A percentile compares a stretch with the other conserved stretches of the same genome.
phyloP scores from a whole-genome alignment of 2,113 vertebrate genomes.

The Galemys pyrenaicus region DNA sequence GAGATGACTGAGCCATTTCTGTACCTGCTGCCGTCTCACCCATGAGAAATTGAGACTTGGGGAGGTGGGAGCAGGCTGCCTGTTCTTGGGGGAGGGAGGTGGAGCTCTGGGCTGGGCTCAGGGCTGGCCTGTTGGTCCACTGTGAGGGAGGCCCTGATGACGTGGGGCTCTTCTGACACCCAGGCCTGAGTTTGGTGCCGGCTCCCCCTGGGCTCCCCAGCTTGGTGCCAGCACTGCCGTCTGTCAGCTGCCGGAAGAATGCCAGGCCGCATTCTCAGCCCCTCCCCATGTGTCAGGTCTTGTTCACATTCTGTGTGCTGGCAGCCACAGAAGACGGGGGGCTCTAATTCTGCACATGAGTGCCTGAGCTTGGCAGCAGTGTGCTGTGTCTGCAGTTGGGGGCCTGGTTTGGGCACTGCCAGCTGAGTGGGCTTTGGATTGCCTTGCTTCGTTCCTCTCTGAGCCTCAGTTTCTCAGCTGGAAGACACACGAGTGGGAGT shows the following conservation, averaged over 20 bases:
- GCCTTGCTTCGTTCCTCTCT: accelerated
- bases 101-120: background rate
- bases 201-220: background rate
- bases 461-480: background rate
- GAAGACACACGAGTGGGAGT: background rate
- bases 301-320: background rate
- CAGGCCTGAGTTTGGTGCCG: background rate
- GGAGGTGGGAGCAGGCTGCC: background rate
- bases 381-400: accelerated
- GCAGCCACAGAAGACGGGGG: background rate
- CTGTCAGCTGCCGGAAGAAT: background rate
- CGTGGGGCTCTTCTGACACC: background rate
- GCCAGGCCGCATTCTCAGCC: background rate
- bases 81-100: background rate
- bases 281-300: background rate
- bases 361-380: background rate
- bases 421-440: background rate
- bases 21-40: background rate
- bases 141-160: accelerated
- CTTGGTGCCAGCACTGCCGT: background rate
- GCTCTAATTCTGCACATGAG: background rate
- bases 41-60: background rate
- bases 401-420: background rate
- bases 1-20: accelerated
- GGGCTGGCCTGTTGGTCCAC: background rate